phyloP scores from a whole-genome alignment of 2,888 invertebrate genomes.

The Lottia scabra region DNA sequence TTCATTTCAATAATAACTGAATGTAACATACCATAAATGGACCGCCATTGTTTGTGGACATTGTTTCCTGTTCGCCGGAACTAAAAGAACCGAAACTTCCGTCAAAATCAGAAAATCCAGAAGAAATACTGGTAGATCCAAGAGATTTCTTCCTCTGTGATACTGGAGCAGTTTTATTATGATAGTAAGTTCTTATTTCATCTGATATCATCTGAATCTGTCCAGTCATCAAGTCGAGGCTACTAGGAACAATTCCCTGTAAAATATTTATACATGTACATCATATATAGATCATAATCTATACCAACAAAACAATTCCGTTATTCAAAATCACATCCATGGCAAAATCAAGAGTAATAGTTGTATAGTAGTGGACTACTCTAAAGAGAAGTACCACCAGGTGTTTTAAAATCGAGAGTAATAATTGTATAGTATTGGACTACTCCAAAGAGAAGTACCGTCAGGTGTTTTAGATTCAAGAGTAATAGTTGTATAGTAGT shows the following conservation, averaged over 20 bases:
- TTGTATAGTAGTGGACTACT: too few species aligned
- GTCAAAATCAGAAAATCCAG: constrained; percentile 10
- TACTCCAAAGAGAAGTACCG: too few species aligned
- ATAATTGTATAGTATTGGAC: too few species aligned
- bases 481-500: too few species aligned
- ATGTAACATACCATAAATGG: constrained; percentile 32
- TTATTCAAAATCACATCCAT: too few species aligned
- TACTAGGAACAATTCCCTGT: constrained; percentile 32
- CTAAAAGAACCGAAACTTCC: constrained; percentile 2
- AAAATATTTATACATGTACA: not conserved
- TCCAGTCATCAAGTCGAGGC: constrained; percentile 35
- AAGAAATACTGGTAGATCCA: not conserved
- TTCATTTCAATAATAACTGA: too few species aligned
- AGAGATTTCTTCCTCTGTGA: not conserved
- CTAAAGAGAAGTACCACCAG: too few species aligned
- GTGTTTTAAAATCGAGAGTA: too few species aligned
- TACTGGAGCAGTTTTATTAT: not conserved
- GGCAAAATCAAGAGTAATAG: too few species aligned
- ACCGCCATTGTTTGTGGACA: constrained; percentile 25
- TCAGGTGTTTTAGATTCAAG: too few species aligned
- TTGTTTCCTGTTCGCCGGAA: not conserved
- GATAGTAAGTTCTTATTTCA: constrained; percentile 22
- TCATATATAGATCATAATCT: too few species aligned
- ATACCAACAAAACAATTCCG: too few species aligned
- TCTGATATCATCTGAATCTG: constrained; percentile 29